Conservation (phyloP, 1,140 invertebrate species). For the Pygmarrhopalites habei region DNA sequence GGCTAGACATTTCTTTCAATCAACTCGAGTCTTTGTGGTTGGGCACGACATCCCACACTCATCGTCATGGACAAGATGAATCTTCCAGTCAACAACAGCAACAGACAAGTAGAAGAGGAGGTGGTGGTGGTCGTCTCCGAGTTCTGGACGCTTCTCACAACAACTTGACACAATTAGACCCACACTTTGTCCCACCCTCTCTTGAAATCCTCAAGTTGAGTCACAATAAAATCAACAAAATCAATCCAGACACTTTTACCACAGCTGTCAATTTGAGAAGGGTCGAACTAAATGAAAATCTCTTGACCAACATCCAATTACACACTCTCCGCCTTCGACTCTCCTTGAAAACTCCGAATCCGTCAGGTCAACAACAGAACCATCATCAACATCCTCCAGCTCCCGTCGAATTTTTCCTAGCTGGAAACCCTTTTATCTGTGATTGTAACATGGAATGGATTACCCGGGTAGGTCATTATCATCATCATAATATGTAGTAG, state of each 20-base stretch:
- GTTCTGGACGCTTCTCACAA: constrained; percentile 79
- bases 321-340: constrained; percentile 61
- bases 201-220: constrained; percentile 80
- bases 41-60: too few species aligned
- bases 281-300: constrained; percentile 82
- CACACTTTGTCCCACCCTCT: constrained; percentile 76
- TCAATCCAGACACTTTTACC: constrained; percentile 74
- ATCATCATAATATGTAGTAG: too few species aligned
- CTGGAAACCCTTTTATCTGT: constrained; percentile 82
- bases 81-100: too few species aligned
- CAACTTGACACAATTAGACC: constrained; percentile 68
- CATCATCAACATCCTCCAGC: constrained; percentile 41
- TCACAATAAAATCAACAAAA: constrained; percentile 69
- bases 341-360: constrained; percentile 44
- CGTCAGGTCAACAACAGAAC: constrained; percentile 53
- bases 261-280: constrained; percentile 73
- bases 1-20: too few species aligned
- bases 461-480: constrained; percentile 69
- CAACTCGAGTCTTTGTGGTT: too few species aligned
- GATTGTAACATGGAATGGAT: constrained; percentile 91
- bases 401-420: constrained; percentile 68
- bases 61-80: too few species aligned
- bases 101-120: too few species aligned
- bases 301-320: constrained; percentile 69
- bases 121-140: too few species aligned